Base-by-base conservation (phyloP, 2,888 invertebrate genomes). In the Oscheius onirici region DNA sequence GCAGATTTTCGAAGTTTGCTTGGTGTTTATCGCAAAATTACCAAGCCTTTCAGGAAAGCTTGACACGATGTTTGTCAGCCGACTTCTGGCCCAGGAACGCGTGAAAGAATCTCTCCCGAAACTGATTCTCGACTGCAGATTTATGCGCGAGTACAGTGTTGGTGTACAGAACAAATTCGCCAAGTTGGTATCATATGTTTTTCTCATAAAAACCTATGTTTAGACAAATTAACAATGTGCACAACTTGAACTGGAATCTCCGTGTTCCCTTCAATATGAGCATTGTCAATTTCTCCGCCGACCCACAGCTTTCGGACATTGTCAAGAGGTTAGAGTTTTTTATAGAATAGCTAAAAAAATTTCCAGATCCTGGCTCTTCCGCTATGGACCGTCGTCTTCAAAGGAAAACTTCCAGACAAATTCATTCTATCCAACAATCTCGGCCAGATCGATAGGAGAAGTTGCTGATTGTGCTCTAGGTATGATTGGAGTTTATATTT, bases 61-160 rank as follows among this genome's bases (percentile, higher is more conserved):
- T 8, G 76, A 81, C 52, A 26, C 24, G 20, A 41, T 73, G n/a
- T 76, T 74, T 58, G 81, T 79, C 24, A 63, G 74, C 24, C 69
- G 75, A 55, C 26, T 78, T 34, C n/a, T 76, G 41, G n/a, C 68
- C 11, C 68, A 57, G 41, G 28, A 52, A 52, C 26, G 24, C 15
- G 69, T 71, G 20, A 73, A 69, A 8, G 76, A 76, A 11, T 55
- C 72, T 5, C 28, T 75, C 46, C 75, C 75, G 5, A 71, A 74
- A n/a, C 52, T 82, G 10, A 57, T 81, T 17, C 72, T 83, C 17
- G 83, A 83, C 70, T 80, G 81, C 55, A 72, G 80, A 49, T 81
- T 76, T 66, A 52, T 83, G 41, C 65, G 75, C 3, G 76, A 74
- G 20, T 80, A 55, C 49, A 71, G 72, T 10, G 70, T 76, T 11